Evolutionary conservation across 2,888 invertebrate genomes (phyloP).

Genomic region (Hipparchia sbordonii): DNA sequence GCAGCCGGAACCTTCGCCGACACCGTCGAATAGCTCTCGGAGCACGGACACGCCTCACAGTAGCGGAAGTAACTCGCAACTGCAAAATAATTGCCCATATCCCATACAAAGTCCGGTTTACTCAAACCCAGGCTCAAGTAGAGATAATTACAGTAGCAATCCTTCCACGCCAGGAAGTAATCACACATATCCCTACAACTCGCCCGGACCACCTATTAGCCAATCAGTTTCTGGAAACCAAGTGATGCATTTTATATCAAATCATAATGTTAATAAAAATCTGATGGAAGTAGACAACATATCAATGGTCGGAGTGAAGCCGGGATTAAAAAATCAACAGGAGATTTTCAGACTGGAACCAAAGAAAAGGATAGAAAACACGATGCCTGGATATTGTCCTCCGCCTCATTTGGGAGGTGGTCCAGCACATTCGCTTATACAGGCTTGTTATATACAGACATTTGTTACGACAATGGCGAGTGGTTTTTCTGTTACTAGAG

Average conservation of each 20-base stretch:
- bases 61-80: slow-evolving; percentile 60
- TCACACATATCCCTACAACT: slow-evolving; percentile 64
- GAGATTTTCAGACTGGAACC: slow-evolving; percentile 61
- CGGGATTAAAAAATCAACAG: slow-evolving; percentile 57
- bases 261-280: slow-evolving; percentile 77
- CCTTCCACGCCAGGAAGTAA: slow-evolving; percentile 66
- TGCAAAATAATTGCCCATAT: slow-evolving; percentile 65
- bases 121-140: slow-evolving; percentile 70
- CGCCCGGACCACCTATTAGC: slow-evolving; percentile 65
- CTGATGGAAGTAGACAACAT: slow-evolving; percentile 80
- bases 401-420: slow-evolving; percentile 77
- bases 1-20: slow-evolving; percentile 84
- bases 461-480: slow-evolving; percentile 84
- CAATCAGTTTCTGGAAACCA: slow-evolving; percentile 69
- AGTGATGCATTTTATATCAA: slow-evolving; percentile 80
- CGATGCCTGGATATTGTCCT: slow-evolving; percentile 77
- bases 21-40: slow-evolving; percentile 80
- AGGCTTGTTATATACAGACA: slow-evolving; percentile 73
- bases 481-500: slow-evolving; percentile 89
- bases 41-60: slow-evolving; percentile 77
- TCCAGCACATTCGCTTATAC: slow-evolving; percentile 70
- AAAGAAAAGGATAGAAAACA: slow-evolving; percentile 63
- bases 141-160: slow-evolving; percentile 66
- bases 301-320: slow-evolving; percentile 77
- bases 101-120: slow-evolving; percentile 79